Conservation (phyloP, 2,113 vertebrate species). For the Pseudois nayaur region DNA sequence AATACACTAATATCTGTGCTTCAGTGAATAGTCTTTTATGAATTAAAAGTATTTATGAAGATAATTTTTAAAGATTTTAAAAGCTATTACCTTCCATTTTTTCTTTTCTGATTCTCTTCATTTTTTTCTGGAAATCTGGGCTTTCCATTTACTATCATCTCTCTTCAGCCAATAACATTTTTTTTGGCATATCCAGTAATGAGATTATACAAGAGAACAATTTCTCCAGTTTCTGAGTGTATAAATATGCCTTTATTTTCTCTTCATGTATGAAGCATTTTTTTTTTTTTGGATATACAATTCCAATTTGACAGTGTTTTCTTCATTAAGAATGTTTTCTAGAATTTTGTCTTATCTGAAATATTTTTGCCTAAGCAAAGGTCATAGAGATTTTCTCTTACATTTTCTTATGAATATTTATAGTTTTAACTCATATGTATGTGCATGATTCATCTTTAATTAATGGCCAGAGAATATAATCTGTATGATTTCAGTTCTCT, state of each 20-base stretch:
- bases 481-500: not conserved
- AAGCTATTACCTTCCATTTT: not conserved
- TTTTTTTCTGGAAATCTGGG: not conserved
- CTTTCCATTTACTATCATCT: not conserved
- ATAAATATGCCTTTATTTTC: not conserved
- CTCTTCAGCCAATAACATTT: not conserved
- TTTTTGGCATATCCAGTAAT: not conserved
- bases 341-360: not conserved
- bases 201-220: not conserved
- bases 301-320: not conserved
- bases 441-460: not conserved
- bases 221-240: not conserved
- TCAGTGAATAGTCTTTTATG: not conserved
- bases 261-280: not conserved
- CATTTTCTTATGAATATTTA: not conserved
- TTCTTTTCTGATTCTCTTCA: not conserved
- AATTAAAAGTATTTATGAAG: not conserved
- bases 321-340: not conserved
- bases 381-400: not conserved
- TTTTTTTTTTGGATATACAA: not conserved
- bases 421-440: not conserved
- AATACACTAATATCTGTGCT: not conserved
- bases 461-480: not conserved
- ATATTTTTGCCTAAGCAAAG: not conserved
- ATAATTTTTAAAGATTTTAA: not conserved